Evolutionary conservation across 2,888 invertebrate genomes (phyloP).

Genomic region (Exephanes ischioxanthus): DNA sequence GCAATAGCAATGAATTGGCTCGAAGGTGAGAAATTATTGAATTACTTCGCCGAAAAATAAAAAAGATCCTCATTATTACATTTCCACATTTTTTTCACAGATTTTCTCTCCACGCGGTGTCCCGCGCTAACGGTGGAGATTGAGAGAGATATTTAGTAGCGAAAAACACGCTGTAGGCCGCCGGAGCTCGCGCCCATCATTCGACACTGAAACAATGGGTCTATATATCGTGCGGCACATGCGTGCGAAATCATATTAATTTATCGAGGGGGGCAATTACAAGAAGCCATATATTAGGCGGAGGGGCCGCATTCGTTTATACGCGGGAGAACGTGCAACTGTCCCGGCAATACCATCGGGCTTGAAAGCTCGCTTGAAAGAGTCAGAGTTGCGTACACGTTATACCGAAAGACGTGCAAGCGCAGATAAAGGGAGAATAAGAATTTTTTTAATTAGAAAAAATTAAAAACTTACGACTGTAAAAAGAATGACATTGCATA

Average conservation of each 20-base stretch:
- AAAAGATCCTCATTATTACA: background rate
- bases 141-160: background rate
- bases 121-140: background rate
- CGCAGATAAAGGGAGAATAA: background rate
- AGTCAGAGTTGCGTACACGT: conserved; percentile 1
- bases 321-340: background rate
- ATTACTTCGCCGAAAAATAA: too few relatives aligned
- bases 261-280: conserved; percentile 82
- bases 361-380: background rate
- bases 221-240: conserved; percentile 80
- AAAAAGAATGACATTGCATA: too few relatives aligned
- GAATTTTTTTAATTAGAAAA: background rate
- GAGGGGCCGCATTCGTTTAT: conserved; percentile 14
- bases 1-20: too few relatives aligned
- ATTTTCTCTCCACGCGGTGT: background rate
- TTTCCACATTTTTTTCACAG: background rate
- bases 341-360: conserved; percentile 6
- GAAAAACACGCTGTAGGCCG: background rate
- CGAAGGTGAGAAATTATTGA: too few relatives aligned
- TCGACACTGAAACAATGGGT: conserved; percentile 76
- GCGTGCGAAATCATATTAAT: conserved; percentile 82
- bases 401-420: background rate
- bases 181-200: conserved; percentile 41
- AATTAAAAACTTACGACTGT: too few relatives aligned
- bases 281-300: conserved; percentile 82